Percentiles rank a stretch among this genome's conserved stretches.
Conservation (phyloP, 2,888 invertebrate genomes). For the Melinopterus prodromus region DNA sequence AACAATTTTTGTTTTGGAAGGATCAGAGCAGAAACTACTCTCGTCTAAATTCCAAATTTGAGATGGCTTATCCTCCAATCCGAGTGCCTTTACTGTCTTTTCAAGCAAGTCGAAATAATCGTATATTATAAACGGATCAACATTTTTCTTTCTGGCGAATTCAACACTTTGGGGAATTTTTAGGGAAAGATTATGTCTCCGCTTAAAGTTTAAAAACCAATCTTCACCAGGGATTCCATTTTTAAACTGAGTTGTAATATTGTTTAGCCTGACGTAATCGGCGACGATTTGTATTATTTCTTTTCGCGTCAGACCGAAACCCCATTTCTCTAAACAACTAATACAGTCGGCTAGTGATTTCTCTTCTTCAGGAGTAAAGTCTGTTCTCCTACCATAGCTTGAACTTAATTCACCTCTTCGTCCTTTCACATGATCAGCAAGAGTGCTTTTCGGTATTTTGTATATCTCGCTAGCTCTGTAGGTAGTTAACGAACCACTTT, state of each 20-base stretch:
- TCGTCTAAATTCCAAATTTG: slow-evolving; percentile 42
- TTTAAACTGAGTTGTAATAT: slow-evolving; percentile 45
- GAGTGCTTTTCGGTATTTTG: slow-evolving; percentile 33
- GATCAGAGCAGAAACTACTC: slow-evolving; percentile 26
- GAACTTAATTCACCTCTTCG: slow-evolving; percentile 35
- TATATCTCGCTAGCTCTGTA: slow-evolving; percentile 33
- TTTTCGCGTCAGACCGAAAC: slow-evolving; percentile 50
- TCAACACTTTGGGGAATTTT: slow-evolving; percentile 46
- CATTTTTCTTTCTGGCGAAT: slow-evolving; percentile 42
- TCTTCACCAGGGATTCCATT: slow-evolving; percentile 46
- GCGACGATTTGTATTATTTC: slow-evolving; percentile 49
- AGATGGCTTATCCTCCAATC: slow-evolving; percentile 45
- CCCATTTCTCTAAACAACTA: slow-evolving; percentile 50
- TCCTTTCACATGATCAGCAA: slow-evolving; percentile 36
- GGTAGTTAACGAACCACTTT: slow-evolving; percentile 25
- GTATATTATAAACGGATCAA: slow-evolving; percentile 44
- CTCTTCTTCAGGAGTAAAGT: slow-evolving; percentile 42
- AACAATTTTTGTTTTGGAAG: slow-evolving; percentile 40
- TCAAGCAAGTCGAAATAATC: slow-evolving; percentile 40
- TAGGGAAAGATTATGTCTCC: slow-evolving; percentile 42
- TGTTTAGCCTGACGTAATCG: slow-evolving; percentile 44
- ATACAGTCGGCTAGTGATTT: slow-evolving; percentile 45
- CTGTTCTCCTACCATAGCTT: slow-evolving; percentile 30
- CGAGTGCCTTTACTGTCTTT: slow-evolving; percentile 40
- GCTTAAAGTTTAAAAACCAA: slow-evolving; percentile 46